These are phyloP conservation scores for Bombus huntii DNA, from an alignment of 1,140 invertebrate species.

Conservation along the genomic window DNA sequence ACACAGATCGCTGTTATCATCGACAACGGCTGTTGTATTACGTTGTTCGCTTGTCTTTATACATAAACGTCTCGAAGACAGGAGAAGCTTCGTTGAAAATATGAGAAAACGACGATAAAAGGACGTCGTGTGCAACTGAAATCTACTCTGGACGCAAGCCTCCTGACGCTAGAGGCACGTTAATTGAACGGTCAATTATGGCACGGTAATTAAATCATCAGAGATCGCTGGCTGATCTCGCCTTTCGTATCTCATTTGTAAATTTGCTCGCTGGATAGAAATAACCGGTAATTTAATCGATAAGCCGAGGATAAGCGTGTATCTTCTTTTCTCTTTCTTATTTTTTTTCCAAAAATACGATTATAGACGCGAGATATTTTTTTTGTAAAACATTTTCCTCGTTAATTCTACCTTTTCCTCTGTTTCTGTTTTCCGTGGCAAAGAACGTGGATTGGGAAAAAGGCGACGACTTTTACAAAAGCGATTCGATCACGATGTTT, in stretches of 20 bases:
- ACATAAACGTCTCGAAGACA: not conserved
- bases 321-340: not conserved
- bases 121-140: not conserved
- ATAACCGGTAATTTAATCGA: not conserved
- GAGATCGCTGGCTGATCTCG: not conserved
- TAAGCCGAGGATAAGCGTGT: not conserved
- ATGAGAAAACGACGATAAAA: not conserved
- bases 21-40: not conserved
- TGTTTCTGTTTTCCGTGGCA: not conserved
- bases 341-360: not conserved
- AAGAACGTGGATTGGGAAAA: not conserved
- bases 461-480: not conserved
- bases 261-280: not conserved
- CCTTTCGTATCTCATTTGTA: too few relatives aligned
- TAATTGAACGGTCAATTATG: slow-evolving; percentile 33
- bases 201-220: slow-evolving; percentile 25
- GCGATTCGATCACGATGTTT: not conserved
- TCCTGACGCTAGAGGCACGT: not conserved
- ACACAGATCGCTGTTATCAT: not conserved
- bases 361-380: not conserved
- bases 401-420: not conserved
- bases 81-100: not conserved
- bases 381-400: not conserved
- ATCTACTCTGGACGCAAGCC: too few relatives aligned
- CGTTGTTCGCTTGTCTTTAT: not conserved